A percentile compares a stretch with the other conserved stretches of the same genome.
Conservation (phyloP, 2,113 vertebrate species). For the Callopanchax toddi region DNA sequence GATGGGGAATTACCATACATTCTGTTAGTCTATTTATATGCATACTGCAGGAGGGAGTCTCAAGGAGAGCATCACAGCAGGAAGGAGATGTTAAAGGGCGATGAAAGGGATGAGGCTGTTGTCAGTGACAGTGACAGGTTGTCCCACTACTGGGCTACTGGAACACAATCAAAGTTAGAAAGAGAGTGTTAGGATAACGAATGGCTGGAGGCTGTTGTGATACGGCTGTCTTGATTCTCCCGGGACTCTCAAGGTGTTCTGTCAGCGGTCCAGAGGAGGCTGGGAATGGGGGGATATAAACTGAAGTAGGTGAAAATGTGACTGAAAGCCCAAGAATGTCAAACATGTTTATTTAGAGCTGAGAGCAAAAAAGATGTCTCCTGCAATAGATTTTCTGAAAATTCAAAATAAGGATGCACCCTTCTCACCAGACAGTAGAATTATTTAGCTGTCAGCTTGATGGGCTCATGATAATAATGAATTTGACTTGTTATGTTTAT, state of each 20-base stretch:
- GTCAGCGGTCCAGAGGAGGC: slow-evolving; percentile 4
- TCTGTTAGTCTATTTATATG: neutral
- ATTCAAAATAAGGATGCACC: neutral
- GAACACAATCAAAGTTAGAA: slow-evolving; percentile 30
- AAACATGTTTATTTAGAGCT: neutral
- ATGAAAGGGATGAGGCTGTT: slow-evolving; percentile 32
- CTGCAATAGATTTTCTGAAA: neutral
- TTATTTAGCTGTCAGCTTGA: too few species aligned
- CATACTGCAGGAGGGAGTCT: neutral
- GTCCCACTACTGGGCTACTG: slow-evolving; percentile 36
- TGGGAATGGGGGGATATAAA: neutral
- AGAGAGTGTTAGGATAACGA: slow-evolving; percentile 29
- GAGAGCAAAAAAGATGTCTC: too few species aligned
- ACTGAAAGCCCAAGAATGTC: neutral
- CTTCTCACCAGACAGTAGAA: too few species aligned
- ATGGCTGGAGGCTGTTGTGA: slow-evolving; percentile 12
- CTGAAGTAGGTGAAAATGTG: neutral
- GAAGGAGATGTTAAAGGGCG: slow-evolving; percentile 12
- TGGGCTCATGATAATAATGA: too few species aligned
- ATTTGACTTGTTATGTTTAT: too few species aligned
- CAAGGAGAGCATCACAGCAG: neutral
- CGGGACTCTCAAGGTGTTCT: slow-evolving; percentile 33
- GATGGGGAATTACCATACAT: neutral
- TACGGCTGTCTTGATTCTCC: slow-evolving; percentile 9
- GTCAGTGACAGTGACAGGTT: slow-evolving; percentile 31